Base-by-base conservation (phyloP, 2,888 invertebrate genomes). In the Lampropteryx suffumata region DNA sequence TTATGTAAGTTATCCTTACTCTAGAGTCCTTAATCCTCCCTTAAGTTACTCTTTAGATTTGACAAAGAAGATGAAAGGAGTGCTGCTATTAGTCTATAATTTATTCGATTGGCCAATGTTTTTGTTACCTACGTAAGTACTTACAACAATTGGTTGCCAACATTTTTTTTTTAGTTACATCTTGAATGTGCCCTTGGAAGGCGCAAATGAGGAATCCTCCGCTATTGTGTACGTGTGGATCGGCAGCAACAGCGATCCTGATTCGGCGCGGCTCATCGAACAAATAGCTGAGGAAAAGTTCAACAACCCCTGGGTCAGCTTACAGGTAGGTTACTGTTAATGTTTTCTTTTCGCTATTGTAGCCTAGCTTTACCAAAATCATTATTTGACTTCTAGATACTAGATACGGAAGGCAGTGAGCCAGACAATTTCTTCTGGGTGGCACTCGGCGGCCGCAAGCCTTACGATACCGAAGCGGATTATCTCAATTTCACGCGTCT, bases 351-450 rank as follows among this genome's bases (percentile, higher is more conserved):
- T n/a, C n/a, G n/a, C n/a, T n/a, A n/a, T n/a, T n/a, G n/a, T n/a
- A n/a, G n/a, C n/a, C n/a, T n/a, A n/a, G n/a, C n/a, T n/a, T n/a
- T n/a, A n/a, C n/a, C n/a, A n/a, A n/a, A n/a, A n/a, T n/a, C n/a
- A n/a, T n/a, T n/a, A n/a, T n/a, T n/a, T n/a, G n/a, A n/a, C n/a
- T n/a, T n/a, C n/a, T n/a, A n/a, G n/a, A n/a, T n/a, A n/a, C n/a
- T n/a, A n/a, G n/a, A n/a, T n/a, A 94, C 94, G 50, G 99, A 99
- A 89, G 98, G 98, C 10, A 97, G 97, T 76, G 99, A 99, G 82
- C 98, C 99, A 0, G 98, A 99, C 75, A 98, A 98, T 77, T 99
- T 99, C 92, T 99, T 99, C 90, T 99, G 99, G 99, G 95, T 98
- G 33, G 98, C 95, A n/a, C 90, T 98, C 24, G 97, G 97, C 45